Evolutionary conservation across 2,888 invertebrate genomes (phyloP).

Genomic region (Magallana nippona): DNA sequence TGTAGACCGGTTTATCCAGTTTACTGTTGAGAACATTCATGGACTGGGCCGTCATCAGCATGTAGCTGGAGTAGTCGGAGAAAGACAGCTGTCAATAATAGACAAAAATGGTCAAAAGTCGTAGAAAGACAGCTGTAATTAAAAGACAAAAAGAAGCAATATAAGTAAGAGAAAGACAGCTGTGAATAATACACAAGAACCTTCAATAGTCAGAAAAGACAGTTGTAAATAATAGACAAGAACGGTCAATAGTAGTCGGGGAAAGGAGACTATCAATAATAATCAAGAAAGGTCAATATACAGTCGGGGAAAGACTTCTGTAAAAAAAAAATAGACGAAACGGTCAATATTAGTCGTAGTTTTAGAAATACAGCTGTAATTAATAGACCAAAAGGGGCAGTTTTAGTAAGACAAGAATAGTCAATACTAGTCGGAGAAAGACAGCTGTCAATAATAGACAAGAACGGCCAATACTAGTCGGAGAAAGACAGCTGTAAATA

Average conservation of each 20-base stretch:
- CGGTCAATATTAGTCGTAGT: conserved; percentile 82
- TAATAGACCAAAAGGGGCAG: too few species aligned
- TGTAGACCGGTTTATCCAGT: conserved; percentile 81
- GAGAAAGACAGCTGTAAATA: too few species aligned
- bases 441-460: conserved; percentile 60
- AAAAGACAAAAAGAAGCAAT: not conserved
- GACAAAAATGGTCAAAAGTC: conserved; percentile 79
- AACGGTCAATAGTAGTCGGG: too few species aligned
- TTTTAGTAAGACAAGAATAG: too few species aligned
- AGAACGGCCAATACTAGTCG: not conserved
- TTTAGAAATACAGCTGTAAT: conserved; percentile 70
- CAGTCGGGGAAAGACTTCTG: conserved; percentile 81
- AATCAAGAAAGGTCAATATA: too few species aligned
- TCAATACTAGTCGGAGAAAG: conserved; percentile 83
- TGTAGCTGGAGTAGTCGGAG: conserved; percentile 86
- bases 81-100: conserved; percentile 66
- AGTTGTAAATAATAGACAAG: conserved; percentile 57
- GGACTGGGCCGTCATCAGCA: conserved; percentile 86
- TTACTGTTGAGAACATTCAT: conserved; percentile 85
- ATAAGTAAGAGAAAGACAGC: conserved; percentile 83
- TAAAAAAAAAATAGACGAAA: conserved; percentile 44
- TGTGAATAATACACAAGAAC: conserved; percentile 50
- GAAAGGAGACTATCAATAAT: too few species aligned
- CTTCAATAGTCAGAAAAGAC: conserved; percentile 82
- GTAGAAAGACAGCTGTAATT: conserved; percentile 78